A percentile compares a stretch with the other conserved stretches of the same genome.
Evolutionary conservation across 2,888 invertebrate species (phyloP).

Genomic region (Mimumesa dahlbomi): DNA sequence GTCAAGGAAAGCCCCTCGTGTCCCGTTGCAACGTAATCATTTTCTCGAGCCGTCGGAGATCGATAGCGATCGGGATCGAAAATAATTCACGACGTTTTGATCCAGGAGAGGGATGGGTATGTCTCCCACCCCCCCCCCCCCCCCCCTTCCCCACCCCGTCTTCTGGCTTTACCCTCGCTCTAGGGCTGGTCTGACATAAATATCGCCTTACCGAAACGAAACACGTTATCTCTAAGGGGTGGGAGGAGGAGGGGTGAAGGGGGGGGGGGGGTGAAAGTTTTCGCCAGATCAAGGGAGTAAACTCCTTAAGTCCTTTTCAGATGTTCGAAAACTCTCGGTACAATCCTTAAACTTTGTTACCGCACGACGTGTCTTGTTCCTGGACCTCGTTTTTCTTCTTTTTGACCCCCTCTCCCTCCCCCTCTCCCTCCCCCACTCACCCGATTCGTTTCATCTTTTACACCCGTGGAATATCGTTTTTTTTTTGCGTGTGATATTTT

Average conservation of each 20-base stretch:
- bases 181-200: conserved; percentile 44
- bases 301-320: conserved; percentile 51
- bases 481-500: no score
- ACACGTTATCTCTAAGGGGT: conserved; percentile 45
- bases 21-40: conserved; percentile 5
- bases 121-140: no score
- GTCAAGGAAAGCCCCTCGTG: not conserved
- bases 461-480: no score
- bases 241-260: no score
- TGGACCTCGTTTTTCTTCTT: not conserved
- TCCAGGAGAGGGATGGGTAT: not conserved
- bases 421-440: not conserved
- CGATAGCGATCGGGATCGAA: conserved; percentile 42
- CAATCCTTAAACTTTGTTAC: conserved; percentile 39
- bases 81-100: conserved; percentile 30
- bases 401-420: not conserved
- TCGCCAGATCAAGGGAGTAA: conserved; percentile 48
- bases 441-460: no score
- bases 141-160: no score
- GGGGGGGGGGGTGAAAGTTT: no score
- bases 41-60: conserved; percentile 11
- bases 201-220: conserved; percentile 51
- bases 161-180: no score
- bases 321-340: conserved; percentile 41
- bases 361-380: conserved; percentile 19